phyloP scores from a whole-genome alignment of 2,113 vertebrate species.

The Lynx canadensis region DNA sequence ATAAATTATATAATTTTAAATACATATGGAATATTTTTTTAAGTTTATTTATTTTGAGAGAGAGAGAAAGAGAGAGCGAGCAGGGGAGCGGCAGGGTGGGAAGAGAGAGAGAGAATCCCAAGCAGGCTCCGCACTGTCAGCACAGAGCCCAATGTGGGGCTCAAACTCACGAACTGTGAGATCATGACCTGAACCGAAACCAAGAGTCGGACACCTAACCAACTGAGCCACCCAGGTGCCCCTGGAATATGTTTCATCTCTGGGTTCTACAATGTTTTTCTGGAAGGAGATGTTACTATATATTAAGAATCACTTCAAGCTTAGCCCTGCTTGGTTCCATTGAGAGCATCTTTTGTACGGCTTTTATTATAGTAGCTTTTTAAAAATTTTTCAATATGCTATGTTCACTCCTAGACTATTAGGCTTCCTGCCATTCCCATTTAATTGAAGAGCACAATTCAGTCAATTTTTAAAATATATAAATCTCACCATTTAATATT shows the following conservation, averaged over 20 bases:
- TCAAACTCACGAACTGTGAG: too few species aligned
- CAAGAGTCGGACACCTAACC: too few species aligned
- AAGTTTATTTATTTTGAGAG: too few species aligned
- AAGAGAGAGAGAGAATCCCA: too few species aligned
- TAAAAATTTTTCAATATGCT: neutral
- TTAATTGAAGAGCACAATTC: neutral
- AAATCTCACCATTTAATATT: neutral
- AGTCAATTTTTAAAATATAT: constrained; percentile 3
- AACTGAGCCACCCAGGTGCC: too few species aligned
- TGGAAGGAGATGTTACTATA: neutral
- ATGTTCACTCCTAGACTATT: neutral
- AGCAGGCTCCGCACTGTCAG: too few species aligned
- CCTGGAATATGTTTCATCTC: neutral
- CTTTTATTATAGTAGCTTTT: neutral
- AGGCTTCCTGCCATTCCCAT: neutral
- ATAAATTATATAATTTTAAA: constrained; percentile 20
- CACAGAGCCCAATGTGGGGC: too few species aligned
- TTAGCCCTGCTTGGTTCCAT: neutral
- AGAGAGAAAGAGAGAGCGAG: too few species aligned
- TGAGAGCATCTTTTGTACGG: neutral
- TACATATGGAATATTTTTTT: neutral
- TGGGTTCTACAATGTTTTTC: constrained; percentile 13
- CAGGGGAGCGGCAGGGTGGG: too few species aligned
- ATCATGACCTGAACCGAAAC: too few species aligned
- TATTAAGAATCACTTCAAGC: neutral